Percentiles rank a stretch among this genome's conserved stretches.
Conservation (phyloP, 2,797 vertebrate species). For the Tenualosa ilisha region DNA sequence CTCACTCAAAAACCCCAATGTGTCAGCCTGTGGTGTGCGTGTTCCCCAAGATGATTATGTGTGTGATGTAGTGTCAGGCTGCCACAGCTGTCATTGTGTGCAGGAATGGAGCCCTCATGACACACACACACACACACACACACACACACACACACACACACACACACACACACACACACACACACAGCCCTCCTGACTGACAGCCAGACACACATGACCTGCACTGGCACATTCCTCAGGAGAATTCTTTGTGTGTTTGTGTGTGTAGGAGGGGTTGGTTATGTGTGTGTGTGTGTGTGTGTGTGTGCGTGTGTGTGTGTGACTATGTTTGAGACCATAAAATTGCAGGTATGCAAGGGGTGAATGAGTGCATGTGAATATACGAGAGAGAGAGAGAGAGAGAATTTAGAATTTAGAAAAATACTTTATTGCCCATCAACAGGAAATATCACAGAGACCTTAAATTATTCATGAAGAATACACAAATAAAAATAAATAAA, state of each 20-base stretch:
- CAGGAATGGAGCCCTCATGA: neutral
- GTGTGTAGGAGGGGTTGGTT: neutral
- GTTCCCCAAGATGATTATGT: neutral
- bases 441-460: no score
- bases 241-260: neutral
- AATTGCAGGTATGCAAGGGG: neutral
- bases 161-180: conserved; percentile 5
- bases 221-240: neutral
- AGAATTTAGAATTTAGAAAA: no score
- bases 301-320: neutral
- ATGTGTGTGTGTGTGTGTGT: no score
- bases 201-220: neutral
- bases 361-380: neutral
- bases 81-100: neutral
- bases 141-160: conserved; percentile 28
- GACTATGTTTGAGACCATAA: neutral
- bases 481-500: no score
- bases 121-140: neutral
- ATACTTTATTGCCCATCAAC: no score
- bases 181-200: neutral
- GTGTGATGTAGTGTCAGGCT: neutral
- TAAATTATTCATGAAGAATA: no score
- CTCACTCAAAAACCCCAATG: neutral
- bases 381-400: no score
- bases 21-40: neutral